Evolutionary conservation across 2,797 vertebrate species (phyloP), one percentile per base, ranked within the genome.

Genomic region (Pelobates cultripes): DNA sequence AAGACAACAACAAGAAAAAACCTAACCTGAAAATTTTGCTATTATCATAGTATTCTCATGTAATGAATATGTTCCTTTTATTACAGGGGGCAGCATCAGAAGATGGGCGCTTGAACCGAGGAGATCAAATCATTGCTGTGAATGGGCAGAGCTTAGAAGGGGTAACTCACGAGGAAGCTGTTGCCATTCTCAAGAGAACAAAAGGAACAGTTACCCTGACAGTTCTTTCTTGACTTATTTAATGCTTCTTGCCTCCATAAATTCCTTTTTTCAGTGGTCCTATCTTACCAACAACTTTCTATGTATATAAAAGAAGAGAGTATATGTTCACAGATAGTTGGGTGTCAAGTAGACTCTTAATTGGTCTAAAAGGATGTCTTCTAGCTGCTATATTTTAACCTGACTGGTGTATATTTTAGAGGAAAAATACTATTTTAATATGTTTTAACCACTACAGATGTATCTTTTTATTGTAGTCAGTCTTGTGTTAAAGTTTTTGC

Each of bases 121-220:
- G 98, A 0, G 98, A 99, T 91, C 98, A 99, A 88, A 98, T 99
- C 78, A 95, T 99, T 84, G 97, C 98, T 0, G 98, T 99, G 53
- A 99, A 98, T 13, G 95, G 95, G 10, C 97, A 98, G 89, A 96
- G 93, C 80, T 93, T 99, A 84, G 97, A 99, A 84, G 96, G 97
- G 1, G 97, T 98, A 42, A 99, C 97, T 17, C 98, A 99, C 0
- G 98, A 99, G 89, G 98, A 99, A 86, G 98, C 98, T 0, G 97
- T 99, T 1, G 93, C 95, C 86, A 97, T 98, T 89, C 92, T 99
- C 83, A 99, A 99, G 88, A 94, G 94, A 89, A 99, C 98, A 87
- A 99, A 97, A 92, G 98, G 98, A 89, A 92, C 92, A 0, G 96
- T 99, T 86, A 97, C 96, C 1, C 90, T 99, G 82, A 96, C 95